Evolutionary conservation across 2,888 invertebrate genomes (phyloP), one percentile per base, ranked within the genome.

Genomic region (Ochropacha duplaris): DNA sequence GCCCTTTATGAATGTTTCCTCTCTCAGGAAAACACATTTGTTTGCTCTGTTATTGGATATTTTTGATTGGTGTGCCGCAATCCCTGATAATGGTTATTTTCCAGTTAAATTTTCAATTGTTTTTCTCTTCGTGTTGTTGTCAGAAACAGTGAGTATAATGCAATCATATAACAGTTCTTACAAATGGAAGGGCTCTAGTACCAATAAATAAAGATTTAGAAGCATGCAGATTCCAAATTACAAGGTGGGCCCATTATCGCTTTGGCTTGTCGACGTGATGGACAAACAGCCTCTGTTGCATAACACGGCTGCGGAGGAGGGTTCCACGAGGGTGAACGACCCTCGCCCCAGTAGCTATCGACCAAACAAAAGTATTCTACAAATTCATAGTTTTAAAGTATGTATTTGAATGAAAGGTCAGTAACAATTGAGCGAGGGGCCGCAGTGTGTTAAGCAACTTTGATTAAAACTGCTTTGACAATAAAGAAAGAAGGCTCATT

Each of bases 281-380:
- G 72, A 69, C 74, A 67, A 72, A 69, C 76, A 65, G 72, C 65
- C 44, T 73, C 70, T 69, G 77, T 79, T 82, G 79, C 79, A 75
- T 71, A 82, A 83, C 81, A 77, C 62, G 64, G 64, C 66, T 63
- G 62, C 59, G 69, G 63, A 65, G 31, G 36, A 36, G 54, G 67
- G 62, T 56, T 54, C 52, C 51, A 28, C 24, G 73, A 71, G 83
- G 86, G 84, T 81, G 82, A 80, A 81, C 84, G 81, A 84, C 85
- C 86, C 81, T 69, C 73, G 50, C 55, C 57, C 58, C 59, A 54
- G 58, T 50, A 55, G 11, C 28, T 22, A 50, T 28, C 56, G 36
- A 66, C 59, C 59, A 58, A 39, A 55, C 66, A 62, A 63, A 64
- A 62, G 56, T 57, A 57, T 58, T 56, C 22, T 24, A 57, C 56